These are phyloP conservation scores for Mayetiola destructor DNA, from an alignment of 2,888 invertebrate species.

Conservation along the genomic window DNA sequence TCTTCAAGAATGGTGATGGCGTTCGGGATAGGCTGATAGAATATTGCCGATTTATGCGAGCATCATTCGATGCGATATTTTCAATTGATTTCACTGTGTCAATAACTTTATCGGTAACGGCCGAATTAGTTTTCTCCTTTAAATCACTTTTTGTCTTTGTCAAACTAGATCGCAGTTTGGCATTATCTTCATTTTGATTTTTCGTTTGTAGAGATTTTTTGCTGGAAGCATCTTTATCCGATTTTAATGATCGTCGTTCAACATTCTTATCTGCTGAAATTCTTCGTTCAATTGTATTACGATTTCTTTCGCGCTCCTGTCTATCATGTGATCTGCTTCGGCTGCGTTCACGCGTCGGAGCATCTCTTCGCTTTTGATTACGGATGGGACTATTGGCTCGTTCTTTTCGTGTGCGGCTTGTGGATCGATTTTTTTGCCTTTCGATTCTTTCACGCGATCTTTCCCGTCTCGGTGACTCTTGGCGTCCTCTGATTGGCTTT, in stretches of 20 bases:
- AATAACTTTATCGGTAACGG: background rate
- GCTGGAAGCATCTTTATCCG: constrained; percentile 15
- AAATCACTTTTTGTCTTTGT: background rate
- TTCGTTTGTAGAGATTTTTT: constrained; percentile 16
- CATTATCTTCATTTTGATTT: background rate
- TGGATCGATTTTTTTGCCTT: constrained; percentile 29
- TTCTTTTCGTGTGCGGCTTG: background rate
- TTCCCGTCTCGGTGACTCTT: constrained; percentile 16
- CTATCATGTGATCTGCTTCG: constrained; percentile 36
- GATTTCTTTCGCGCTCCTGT: constrained; percentile 26
- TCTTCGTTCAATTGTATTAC: constrained; percentile 23
- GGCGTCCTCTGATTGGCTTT: constrained; percentile 20
- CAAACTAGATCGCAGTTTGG: background rate
- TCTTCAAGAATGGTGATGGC: constrained; percentile 66
- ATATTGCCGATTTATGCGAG: constrained; percentile 29
- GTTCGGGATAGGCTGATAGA: constrained; percentile 70
- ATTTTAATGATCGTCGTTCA: constrained; percentile 18
- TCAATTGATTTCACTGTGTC: background rate
- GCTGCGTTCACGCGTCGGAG: background rate
- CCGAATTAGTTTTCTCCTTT: background rate
- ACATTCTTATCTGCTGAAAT: constrained; percentile 32
- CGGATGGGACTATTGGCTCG: background rate
- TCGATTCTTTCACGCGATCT: constrained; percentile 32
- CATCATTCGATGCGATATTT: background rate
- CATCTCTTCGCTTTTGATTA: background rate